These are phyloP conservation scores for Drosophila lacicola DNA, from an alignment of 2,888 invertebrate genomes.

Conservation along the genomic window DNA sequence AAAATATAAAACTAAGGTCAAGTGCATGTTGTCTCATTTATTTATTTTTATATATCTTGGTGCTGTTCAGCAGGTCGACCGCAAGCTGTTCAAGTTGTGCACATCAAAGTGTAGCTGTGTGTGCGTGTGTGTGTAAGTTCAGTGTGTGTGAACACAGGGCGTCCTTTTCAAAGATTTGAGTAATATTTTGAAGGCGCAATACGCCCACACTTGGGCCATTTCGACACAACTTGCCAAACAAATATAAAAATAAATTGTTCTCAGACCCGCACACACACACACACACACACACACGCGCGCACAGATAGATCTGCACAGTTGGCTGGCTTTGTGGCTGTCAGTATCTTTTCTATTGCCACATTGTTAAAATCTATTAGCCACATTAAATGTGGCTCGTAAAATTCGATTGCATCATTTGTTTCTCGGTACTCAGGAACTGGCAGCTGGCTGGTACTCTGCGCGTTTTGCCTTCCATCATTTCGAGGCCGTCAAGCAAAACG, in stretches of 20 bases:
- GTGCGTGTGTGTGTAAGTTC: slow-evolving; percentile 5
- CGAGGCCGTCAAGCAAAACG: slow-evolving; percentile 14
- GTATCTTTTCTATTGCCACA: slow-evolving; percentile 81
- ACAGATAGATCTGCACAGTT: slow-evolving; percentile 36
- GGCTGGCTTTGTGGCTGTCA: slow-evolving; percentile 65
- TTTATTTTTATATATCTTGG: no score
- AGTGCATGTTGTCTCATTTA: no score
- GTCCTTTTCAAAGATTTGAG: slow-evolving; percentile 59
- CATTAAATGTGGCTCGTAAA: slow-evolving; percentile 81
- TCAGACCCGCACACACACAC: slow-evolving; percentile 50
- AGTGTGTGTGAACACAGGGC: slow-evolving; percentile 4
- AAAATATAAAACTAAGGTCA: no score
- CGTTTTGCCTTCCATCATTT: slow-evolving; percentile 43
- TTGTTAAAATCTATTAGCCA: slow-evolving; percentile 81
- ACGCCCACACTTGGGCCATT: slow-evolving; percentile 64
- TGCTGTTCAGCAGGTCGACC: no score
- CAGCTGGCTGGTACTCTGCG: slow-evolving; percentile 21
- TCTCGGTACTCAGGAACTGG: slow-evolving; percentile 57
- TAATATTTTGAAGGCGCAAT: slow-evolving; percentile 65
- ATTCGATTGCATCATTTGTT: slow-evolving; percentile 81
- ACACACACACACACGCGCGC: slow-evolving; percentile 10
- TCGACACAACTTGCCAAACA: slow-evolving; percentile 79
- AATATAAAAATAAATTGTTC: slow-evolving; percentile 80
- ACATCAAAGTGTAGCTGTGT: slow-evolving; percentile 7
- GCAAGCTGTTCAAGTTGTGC: neutral